These are phyloP conservation scores for Mamestra brassicae DNA, from an alignment of 2,888 invertebrate species.

Conservation along the genomic window DNA sequence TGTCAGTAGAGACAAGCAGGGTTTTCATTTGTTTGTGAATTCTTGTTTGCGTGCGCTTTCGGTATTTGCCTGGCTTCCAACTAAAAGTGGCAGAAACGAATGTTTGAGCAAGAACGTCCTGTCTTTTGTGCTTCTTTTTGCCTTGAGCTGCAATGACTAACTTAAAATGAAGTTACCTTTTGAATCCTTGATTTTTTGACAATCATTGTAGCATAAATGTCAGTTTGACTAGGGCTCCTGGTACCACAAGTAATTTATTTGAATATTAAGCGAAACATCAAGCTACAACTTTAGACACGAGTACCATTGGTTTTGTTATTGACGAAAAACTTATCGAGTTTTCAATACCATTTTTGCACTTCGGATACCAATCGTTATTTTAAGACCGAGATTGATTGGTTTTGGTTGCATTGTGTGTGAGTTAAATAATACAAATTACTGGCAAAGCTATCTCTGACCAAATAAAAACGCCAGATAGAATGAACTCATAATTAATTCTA, in stretches of 20 bases:
- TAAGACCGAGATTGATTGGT: no score
- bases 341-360: no score
- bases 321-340: no score
- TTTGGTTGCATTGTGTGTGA: not conserved
- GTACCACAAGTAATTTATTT: no score
- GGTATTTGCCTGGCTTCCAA: constrained; percentile 40
- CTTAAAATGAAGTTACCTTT: not conserved
- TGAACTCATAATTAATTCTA: no score
- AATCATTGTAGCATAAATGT: not conserved
- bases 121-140: constrained; percentile 18
- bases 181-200: not conserved
- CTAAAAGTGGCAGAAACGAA: constrained; percentile 51
- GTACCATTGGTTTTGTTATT: no score
- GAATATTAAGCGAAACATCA: no score
- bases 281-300: no score
- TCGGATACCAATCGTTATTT: no score
- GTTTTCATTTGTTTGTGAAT: constrained; percentile 39
- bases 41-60: constrained; percentile 44
- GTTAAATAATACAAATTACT: not conserved
- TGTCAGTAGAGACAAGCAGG: not conserved
- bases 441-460: not conserved
- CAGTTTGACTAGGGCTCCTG: not conserved
- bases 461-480: not conserved
- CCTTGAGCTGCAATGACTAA: constrained; percentile 18
- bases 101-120: constrained; percentile 41